phyloP scores from a whole-genome alignment of 2,797 vertebrate genomes.

The Glyptemys insculpta region DNA sequence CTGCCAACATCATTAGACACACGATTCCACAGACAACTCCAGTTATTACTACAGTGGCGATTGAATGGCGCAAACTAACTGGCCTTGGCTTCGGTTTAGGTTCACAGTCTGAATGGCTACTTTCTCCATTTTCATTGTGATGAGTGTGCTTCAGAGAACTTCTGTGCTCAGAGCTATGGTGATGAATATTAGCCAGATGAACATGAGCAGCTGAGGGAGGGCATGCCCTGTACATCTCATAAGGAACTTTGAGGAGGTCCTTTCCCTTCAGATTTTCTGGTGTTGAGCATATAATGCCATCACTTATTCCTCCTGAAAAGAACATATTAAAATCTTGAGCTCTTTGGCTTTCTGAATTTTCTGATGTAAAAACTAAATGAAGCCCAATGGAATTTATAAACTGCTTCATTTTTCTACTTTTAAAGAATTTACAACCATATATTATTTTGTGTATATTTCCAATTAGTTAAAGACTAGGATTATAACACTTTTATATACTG shows the following conservation, averaged over 20 bases:
- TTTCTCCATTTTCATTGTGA: conserved; percentile 19
- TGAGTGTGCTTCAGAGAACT: conserved; percentile 74
- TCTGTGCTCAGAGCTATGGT: conserved; percentile 79
- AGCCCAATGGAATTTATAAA: conserved; percentile 10
- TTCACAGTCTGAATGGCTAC: conserved; percentile 83
- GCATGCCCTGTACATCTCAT: conserved; percentile 92
- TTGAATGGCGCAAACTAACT: conserved; percentile 90
- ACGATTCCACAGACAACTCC: conserved; percentile 96
- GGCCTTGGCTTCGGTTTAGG: conserved; percentile 87
- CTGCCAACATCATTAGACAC: conserved; percentile 96
- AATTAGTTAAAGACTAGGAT: conserved; percentile 14
- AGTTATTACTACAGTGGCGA: conserved; percentile 95
- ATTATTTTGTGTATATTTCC: conserved; percentile 38
- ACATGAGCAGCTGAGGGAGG: conserved; percentile 84
- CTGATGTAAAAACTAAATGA: not conserved
- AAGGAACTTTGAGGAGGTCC: conserved; percentile 92
- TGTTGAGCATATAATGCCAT: conserved; percentile 87
- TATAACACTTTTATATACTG: conserved; percentile 1
- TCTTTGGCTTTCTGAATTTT: not conserved
- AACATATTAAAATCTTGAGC: not conserved
- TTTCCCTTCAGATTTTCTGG: conserved; percentile 89
- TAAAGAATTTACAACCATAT: not conserved
- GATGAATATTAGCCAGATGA: conserved; percentile 83
- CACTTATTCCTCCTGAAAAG: conserved; percentile 89
- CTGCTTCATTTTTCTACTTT: not conserved